Percentiles rank a stretch among this genome's conserved stretches.
phyloP scores from a whole-genome alignment of 2,113 vertebrate genomes.

The Rhegmatorhina hoffmannsi region DNA sequence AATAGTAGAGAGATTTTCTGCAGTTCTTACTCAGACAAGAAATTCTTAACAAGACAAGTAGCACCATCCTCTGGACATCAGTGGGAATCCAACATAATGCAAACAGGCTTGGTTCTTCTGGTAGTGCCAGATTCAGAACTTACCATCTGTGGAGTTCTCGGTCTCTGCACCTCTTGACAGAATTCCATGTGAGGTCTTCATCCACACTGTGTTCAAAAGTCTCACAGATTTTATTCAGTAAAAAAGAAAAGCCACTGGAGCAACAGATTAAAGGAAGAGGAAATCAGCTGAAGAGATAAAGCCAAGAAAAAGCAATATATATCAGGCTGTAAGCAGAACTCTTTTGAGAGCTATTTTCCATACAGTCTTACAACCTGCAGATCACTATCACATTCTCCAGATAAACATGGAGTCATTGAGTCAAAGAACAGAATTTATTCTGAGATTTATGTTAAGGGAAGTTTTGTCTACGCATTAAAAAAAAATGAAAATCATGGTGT shows the following conservation, averaged over 20 bases:
- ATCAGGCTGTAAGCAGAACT: neutral
- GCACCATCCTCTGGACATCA: conserved; percentile 62
- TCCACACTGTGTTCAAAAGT: neutral
- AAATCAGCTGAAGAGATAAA: neutral
- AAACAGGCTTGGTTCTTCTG: neutral
- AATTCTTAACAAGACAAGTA: conserved; percentile 49
- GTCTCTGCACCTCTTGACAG: neutral
- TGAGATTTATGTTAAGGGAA: neutral
- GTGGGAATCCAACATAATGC: conserved; percentile 8
- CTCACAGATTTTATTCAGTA: neutral
- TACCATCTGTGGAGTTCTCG: neutral
- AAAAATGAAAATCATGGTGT: neutral
- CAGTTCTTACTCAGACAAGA: neutral
- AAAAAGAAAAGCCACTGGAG: neutral
- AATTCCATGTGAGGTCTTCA: neutral
- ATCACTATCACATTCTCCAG: neutral
- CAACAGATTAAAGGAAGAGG: neutral
- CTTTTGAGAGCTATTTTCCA: neutral
- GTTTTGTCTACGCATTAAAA: neutral
- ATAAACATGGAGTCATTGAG: neutral
- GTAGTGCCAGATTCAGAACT: neutral
- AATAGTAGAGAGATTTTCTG: neutral
- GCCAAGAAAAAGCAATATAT: neutral
- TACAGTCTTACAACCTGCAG: neutral
- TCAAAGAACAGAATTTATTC: neutral